These are phyloP conservation scores for Percina caprodes DNA, from an alignment of 2,113 vertebrate genomes.

Conservation along the genomic window DNA sequence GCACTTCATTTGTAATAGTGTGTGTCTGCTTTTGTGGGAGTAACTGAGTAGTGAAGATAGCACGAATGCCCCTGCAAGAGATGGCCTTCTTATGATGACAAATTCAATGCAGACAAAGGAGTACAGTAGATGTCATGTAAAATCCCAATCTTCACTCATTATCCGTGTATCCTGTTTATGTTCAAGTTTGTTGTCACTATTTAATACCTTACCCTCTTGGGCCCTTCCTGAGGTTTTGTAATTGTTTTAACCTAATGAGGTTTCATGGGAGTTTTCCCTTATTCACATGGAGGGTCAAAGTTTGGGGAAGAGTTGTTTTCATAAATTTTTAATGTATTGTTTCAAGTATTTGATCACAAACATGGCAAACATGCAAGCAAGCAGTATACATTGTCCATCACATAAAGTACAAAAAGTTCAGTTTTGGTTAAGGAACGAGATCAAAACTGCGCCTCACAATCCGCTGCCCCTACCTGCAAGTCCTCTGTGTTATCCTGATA, in stretches of 20 bases:
- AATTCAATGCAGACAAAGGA: background rate
- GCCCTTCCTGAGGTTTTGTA: background rate
- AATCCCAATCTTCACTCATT: background rate
- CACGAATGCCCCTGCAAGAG: background rate
- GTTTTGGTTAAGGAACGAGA: conserved; percentile 8
- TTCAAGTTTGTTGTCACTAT: background rate
- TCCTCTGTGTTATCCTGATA: conserved; percentile 91
- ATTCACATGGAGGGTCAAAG: conserved; percentile 24
- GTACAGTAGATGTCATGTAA: background rate
- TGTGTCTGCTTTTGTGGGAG: conserved; percentile 4
- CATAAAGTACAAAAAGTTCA: conserved; percentile 28
- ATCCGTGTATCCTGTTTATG: background rate
- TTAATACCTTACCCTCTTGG: background rate
- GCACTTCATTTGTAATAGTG: background rate
- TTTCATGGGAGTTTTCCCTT: background rate
- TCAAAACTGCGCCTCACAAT: conserved; percentile 7
- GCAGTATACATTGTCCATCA: conserved; percentile 10
- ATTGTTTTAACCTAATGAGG: background rate
- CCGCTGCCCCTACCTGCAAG: conserved; percentile 87
- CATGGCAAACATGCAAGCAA: conserved; percentile 23
- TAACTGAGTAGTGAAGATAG: background rate
- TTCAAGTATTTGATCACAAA: conserved; percentile 33
- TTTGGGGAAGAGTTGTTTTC: conserved; percentile 34
- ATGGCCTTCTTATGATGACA: background rate
- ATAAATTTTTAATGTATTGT: conserved; percentile 39